Evolutionary conservation across 2,113 vertebrate species (phyloP).

Genomic region (Prunella himalayana): DNA sequence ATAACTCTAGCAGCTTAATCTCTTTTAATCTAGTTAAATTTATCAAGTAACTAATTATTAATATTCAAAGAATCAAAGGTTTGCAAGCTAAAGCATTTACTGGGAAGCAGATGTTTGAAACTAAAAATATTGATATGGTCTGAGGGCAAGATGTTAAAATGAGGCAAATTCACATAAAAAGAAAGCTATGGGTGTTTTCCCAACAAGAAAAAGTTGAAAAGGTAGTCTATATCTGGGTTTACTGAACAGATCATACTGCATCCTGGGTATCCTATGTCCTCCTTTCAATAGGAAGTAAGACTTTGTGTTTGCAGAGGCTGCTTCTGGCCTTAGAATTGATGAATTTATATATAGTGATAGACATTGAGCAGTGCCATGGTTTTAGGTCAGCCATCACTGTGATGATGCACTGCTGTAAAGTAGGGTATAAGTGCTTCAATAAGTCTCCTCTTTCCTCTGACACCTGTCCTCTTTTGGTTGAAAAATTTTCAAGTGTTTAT

Average conservation of each 20-base stretch:
- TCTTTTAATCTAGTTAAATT: neutral
- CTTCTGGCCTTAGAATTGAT: neutral
- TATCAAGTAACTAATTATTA: neutral
- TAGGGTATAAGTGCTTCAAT: neutral
- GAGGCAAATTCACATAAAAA: neutral
- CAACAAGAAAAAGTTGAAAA: neutral
- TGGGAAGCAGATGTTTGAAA: neutral
- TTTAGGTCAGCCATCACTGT: neutral
- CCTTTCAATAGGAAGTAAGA: neutral
- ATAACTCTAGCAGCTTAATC: neutral
- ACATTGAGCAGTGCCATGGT: neutral
- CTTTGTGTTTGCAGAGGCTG: neutral
- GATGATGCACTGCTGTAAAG: neutral
- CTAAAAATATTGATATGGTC: neutral
- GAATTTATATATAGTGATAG: neutral
- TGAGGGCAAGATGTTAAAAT: neutral
- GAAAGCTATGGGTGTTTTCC: neutral
- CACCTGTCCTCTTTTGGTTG: neutral
- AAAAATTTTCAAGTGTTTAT: conserved; percentile 1
- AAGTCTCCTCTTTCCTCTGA: neutral
- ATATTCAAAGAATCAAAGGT: neutral
- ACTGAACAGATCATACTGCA: neutral
- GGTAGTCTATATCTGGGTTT: neutral
- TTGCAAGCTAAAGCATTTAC: neutral
- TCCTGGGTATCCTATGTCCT: neutral